phyloP scores from a whole-genome alignment of 2,113 vertebrate genomes.

The Lontra canadensis region DNA sequence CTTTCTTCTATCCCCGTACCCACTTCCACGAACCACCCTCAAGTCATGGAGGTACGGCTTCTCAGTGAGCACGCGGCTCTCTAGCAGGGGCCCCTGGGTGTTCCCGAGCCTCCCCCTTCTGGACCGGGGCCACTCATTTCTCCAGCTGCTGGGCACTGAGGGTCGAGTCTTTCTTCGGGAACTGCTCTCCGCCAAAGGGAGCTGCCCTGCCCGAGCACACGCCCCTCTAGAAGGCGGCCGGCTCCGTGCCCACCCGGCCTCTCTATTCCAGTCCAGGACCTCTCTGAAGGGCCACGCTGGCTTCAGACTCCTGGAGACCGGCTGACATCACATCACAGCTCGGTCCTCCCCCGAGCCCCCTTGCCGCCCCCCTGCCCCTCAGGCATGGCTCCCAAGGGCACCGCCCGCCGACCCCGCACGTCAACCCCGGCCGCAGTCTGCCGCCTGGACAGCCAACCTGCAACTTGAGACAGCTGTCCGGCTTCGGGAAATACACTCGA shows the following conservation, averaged over 20 bases:
- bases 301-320: background rate
- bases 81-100: rapidly evolving
- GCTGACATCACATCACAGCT: rapidly evolving
- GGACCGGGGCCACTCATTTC: background rate
- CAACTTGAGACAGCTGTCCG: background rate
- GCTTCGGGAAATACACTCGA: background rate
- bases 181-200: rapidly evolving
- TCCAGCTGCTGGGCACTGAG: background rate
- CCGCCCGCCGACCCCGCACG: rapidly evolving
- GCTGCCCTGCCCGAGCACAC: too few species aligned
- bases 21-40: background rate
- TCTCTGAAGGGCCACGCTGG: background rate
- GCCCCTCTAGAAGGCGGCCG: background rate
- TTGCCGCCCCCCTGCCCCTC: too few species aligned
- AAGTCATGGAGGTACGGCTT: rapidly evolving
- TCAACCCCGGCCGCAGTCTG: background rate
- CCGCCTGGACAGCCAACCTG: background rate
- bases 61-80: rapidly evolving
- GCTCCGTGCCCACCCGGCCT: rapidly evolving
- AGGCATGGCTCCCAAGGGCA: rapidly evolving
- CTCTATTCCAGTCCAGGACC: background rate
- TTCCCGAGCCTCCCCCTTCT: rapidly evolving
- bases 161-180: background rate
- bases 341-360: too few species aligned
- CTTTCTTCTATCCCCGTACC: rapidly evolving